phyloP scores from a whole-genome alignment of 2,797 vertebrate species.

The Cuniculus paca region DNA sequence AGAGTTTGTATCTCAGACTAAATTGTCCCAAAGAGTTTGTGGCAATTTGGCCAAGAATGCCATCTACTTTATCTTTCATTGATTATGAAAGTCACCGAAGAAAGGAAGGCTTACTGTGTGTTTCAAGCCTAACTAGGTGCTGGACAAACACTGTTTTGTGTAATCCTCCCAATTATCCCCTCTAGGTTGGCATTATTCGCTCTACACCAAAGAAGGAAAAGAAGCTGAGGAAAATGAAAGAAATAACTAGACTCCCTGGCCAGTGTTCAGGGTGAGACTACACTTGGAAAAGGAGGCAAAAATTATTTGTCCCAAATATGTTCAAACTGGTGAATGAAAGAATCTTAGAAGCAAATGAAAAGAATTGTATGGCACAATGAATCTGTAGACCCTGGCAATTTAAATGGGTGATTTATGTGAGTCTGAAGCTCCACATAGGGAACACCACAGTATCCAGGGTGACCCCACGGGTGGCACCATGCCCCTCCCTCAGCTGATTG shows the following conservation, averaged over 20 bases:
- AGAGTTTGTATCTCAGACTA: background rate
- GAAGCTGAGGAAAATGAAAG: background rate
- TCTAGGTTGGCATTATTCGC: background rate
- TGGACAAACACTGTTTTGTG: background rate
- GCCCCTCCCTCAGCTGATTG: background rate
- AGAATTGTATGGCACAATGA: background rate
- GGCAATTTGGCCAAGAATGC: background rate
- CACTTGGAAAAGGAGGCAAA: background rate
- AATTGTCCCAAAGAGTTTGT: accelerated
- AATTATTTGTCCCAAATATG: background rate
- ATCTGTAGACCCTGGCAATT: background rate
- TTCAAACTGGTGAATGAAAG: background rate
- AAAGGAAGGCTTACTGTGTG: background rate
- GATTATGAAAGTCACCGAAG: slow-evolving; percentile 64
- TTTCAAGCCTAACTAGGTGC: background rate
- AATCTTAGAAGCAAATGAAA: background rate
- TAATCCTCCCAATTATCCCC: background rate
- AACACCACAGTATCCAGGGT: accelerated
- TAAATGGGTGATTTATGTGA: background rate
- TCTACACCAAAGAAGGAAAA: background rate
- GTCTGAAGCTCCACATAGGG: background rate
- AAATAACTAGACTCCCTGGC: accelerated
- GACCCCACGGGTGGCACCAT: accelerated
- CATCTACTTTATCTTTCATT: slow-evolving; percentile 53
- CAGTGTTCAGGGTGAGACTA: accelerated